Percentiles rank a stretch among this genome's conserved stretches.
Evolutionary conservation across 2,113 vertebrate genomes (phyloP).

Genomic region (Corythornis madagascariensis): DNA sequence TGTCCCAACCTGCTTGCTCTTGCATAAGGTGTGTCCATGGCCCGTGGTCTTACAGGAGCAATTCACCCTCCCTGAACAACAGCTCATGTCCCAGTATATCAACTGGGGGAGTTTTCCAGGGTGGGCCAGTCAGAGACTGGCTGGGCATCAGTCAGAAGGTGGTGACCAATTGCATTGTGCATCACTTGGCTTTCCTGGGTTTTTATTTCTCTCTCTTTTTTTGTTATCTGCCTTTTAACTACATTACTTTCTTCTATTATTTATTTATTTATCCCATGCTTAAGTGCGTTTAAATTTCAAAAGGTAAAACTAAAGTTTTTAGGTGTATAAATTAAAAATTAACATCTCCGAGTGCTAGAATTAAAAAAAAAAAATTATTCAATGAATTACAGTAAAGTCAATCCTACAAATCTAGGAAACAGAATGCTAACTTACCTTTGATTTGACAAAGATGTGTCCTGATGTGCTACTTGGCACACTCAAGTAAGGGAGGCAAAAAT

Average conservation of each 20-base stretch:
- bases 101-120: neutral
- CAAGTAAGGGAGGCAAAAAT: neutral
- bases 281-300: neutral
- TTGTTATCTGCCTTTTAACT: neutral
- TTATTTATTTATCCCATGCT: neutral
- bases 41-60: neutral
- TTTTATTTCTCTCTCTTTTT: neutral
- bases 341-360: neutral
- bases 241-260: neutral
- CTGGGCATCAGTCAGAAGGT: neutral
- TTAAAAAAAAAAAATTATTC: neutral
- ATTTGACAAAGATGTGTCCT: neutral
- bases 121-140: neutral
- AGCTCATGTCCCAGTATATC: neutral
- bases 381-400: neutral
- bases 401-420: neutral
- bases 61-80: neutral
- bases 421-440: neutral
- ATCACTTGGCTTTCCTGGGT: neutral
- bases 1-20: slow-evolving; percentile 12
- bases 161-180: neutral
- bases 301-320: neutral
- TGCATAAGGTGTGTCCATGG: neutral
- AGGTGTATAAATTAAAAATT: neutral
- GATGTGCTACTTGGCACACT: neutral